Base-by-base conservation (phyloP, 30 jellyfish, hydroid and myxozoan genomes). In the Aurelia sp. region DNA sequence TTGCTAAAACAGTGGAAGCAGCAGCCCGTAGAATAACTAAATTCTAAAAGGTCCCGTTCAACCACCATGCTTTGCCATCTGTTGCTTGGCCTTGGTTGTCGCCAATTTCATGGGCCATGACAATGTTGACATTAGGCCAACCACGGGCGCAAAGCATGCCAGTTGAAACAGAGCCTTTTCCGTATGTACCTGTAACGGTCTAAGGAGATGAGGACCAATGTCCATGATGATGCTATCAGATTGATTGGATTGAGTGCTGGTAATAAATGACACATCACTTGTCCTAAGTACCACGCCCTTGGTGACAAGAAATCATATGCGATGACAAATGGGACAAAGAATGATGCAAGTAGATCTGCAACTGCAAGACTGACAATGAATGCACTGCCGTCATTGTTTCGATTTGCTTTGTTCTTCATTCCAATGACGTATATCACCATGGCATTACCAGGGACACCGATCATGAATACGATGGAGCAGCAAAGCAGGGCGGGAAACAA, bases 371-470 rank as follows among this genome's bases (percentile, higher is more conserved):
- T 50, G 75, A 90, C 84, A 21, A 90, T 69, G 38, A 90, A 82
- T 5, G 80, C 67, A 33, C 84, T 84, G 7, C 92, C 86, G 20
- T 70, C 67, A 72, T 79, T 82, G 69, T 21, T 76, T 12, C 94
- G 71, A 19, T 59, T 40, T 33, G 51, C 53, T 70, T 69, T 82
- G 41, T 81, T 63, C 51, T 80, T 64, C 55, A 74, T 48, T 5
- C 97, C 97, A 72, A 90, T 68, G 15, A 83, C 88, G 81, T 81
- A 83, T 22, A 85, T 52, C 16, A 90, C 97, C 87, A 90, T 63
- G 4, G 81, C 20, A 51, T 90, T 90, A 6, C 97, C 97, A 20
- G 94, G 94, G 17, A 83, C 88, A 15, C 97, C 97, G 31, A 82
- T 66, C 68, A 82, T 12, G 57, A 90, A 81, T 47, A 90, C 88